Evolutionary conservation across 2,888 invertebrate species (phyloP).

Genomic region (Epirrita christyi): DNA sequence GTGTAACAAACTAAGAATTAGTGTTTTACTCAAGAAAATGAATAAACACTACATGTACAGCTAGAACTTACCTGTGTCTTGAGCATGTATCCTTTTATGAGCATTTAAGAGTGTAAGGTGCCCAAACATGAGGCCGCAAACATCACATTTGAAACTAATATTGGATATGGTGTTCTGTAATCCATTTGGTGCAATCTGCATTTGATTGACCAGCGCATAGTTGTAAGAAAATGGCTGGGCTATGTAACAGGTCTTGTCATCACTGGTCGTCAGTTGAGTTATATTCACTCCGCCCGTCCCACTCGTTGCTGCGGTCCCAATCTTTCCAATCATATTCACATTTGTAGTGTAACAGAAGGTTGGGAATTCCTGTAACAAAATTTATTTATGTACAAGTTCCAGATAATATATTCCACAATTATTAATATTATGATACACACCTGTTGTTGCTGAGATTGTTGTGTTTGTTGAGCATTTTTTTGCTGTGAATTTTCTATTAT

Average conservation of each 20-base stretch:
- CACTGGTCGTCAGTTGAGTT: conserved; percentile 86
- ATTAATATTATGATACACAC: conserved; percentile 30
- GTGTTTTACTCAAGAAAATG: no score
- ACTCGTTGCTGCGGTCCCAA: conserved; percentile 74
- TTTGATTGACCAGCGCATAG: conserved; percentile 93
- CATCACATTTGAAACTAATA: conserved; percentile 95
- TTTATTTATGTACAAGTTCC: conserved; percentile 5
- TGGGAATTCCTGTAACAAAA: conserved; percentile 83
- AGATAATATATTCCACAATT: neutral
- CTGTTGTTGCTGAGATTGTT: conserved; percentile 53
- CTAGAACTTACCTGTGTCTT: conserved; percentile 77
- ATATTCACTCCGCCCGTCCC: conserved; percentile 86
- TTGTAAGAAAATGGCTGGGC: conserved; percentile 91
- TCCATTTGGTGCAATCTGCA: conserved; percentile 90
- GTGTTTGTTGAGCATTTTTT: conserved; percentile 82
- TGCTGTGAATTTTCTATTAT: conserved; percentile 86
- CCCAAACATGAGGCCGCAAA: conserved; percentile 93
- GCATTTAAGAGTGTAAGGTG: conserved; percentile 93
- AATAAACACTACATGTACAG: no score
- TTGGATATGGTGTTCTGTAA: conserved; percentile 90
- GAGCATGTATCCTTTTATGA: conserved; percentile 92
- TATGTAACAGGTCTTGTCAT: conserved; percentile 90
- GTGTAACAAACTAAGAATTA: no score
- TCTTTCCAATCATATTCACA: conserved; percentile 88
- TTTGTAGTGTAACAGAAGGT: conserved; percentile 89